These are phyloP conservation scores for Argyra leucocephala DNA, from an alignment of 2,888 invertebrate genomes.

Conservation along the genomic window DNA sequence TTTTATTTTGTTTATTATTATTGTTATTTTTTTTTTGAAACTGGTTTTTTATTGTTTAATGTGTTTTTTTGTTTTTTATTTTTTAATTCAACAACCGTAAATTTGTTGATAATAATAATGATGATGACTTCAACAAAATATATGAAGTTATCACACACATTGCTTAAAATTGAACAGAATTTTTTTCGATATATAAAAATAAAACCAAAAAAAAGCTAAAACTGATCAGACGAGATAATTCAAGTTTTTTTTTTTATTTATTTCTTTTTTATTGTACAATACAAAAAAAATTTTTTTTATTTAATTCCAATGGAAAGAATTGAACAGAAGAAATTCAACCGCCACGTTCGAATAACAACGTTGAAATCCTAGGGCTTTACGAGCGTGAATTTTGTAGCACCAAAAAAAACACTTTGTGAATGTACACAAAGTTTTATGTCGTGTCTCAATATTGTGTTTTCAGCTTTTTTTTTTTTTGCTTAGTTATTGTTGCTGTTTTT, in stretches of 20 bases:
- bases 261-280: background rate
- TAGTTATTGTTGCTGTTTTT: background rate
- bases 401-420: constrained; percentile 9
- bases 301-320: background rate
- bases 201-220: background rate
- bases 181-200: background rate
- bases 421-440: constrained; percentile 7
- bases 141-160: no score
- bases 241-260: background rate
- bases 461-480: background rate
- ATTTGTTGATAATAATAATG: no score
- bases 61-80: no score
- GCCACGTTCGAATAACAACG: constrained; percentile 11
- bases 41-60: no score
- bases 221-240: background rate
- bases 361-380: constrained; percentile 10
- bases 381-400: constrained; percentile 12
- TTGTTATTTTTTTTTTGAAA: no score
- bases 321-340: background rate
- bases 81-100: no score
- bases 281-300: background rate
- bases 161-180: no score
- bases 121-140: no score
- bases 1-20: no score
- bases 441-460: constrained; percentile 7